Percentiles rank a stretch among this genome's conserved stretches.
phyloP scores from a whole-genome alignment of 2,888 invertebrate species.

The Dynastes maya region DNA sequence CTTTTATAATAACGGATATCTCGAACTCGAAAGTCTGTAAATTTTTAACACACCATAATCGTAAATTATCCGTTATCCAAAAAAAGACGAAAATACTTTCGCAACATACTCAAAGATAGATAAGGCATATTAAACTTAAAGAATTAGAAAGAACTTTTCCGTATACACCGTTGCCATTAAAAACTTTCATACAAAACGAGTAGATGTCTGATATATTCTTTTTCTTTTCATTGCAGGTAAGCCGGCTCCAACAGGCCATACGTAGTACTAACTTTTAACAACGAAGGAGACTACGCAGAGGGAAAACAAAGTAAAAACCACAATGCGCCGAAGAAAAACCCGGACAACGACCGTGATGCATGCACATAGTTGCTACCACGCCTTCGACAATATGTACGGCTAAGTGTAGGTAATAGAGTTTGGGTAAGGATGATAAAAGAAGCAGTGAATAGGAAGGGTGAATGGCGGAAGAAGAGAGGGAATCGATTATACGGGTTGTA shows the following conservation, averaged over 20 bases:
- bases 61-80: no score
- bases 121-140: no score
- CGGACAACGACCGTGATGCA: background rate
- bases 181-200: background rate
- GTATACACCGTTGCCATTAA: no score
- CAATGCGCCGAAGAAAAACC: background rate
- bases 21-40: no score
- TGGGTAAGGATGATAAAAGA: slow-evolving; percentile 18
- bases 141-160: no score
- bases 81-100: no score
- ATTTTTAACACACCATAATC: no score
- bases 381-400: slow-evolving; percentile 7
- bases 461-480: background rate
- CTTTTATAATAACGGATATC: no score
- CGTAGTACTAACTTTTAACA: slow-evolving; percentile 20
- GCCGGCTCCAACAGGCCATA: slow-evolving; percentile 12
- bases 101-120: no score
- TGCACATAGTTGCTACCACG: background rate
- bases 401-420: slow-evolving; percentile 36
- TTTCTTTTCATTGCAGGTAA: slow-evolving; percentile 51
- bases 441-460: background rate
- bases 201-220: background rate
- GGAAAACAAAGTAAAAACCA: slow-evolving; percentile 26
- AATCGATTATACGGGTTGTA: background rate
- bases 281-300: background rate